Percentiles rank a stretch among this genome's conserved stretches.
Conservation (phyloP, 2,797 vertebrate species). For the Xiphorhynchus erythropygius region DNA sequence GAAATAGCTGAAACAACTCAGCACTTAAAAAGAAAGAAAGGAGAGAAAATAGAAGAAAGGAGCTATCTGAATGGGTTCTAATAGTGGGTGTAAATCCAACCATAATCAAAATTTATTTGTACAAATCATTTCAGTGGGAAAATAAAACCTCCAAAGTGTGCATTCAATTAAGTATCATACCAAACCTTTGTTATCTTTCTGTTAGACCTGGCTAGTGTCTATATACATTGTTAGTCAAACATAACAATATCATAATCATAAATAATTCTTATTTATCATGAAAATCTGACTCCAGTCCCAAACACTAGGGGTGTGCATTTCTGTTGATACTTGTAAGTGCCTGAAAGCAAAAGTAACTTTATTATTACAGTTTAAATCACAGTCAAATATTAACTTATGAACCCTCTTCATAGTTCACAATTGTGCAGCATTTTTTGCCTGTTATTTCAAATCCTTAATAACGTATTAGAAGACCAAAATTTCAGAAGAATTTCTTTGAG, state of each 20-base stretch:
- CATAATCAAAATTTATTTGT: conserved; percentile 52
- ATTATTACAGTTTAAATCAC: conserved; percentile 36
- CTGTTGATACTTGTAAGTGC: neutral
- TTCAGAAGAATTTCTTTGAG: conserved; percentile 59
- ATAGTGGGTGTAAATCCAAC: neutral
- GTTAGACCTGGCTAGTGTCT: conserved; percentile 40
- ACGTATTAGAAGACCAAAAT: conserved; percentile 51
- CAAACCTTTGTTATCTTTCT: conserved; percentile 34
- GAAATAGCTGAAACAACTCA: conserved; percentile 43
- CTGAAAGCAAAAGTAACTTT: conserved; percentile 30
- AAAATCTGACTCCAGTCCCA: conserved; percentile 42
- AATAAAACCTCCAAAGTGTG: conserved; percentile 16
- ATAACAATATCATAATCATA: conserved; percentile 5
- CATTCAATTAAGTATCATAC: conserved; percentile 34
- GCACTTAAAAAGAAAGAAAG: neutral
- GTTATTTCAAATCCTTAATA: conserved; percentile 66
- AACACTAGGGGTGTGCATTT: neutral
- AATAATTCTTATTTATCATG: conserved; percentile 40
- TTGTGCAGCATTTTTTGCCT: conserved; percentile 27
- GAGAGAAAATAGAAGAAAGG: conserved; percentile 13
- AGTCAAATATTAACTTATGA: conserved; percentile 27
- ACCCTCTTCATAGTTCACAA: conserved; percentile 1
- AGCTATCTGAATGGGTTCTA: conserved; percentile 1
- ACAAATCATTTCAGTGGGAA: conserved; percentile 37
- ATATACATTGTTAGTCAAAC: conserved; percentile 21